Evolutionary conservation across 1,140 invertebrate species (phyloP).

Genomic region (Cotesia typhae): DNA sequence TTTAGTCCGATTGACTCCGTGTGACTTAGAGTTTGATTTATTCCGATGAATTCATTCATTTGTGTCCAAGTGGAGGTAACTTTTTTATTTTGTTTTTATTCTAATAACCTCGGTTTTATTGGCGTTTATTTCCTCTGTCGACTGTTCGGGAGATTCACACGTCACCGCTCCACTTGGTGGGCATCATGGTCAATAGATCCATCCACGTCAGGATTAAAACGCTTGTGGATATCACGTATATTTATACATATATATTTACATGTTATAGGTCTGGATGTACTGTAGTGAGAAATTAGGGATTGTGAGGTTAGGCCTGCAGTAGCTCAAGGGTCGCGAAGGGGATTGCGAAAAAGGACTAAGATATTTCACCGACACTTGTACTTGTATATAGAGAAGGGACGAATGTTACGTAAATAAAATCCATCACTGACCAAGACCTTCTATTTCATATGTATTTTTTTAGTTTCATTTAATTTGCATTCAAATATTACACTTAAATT

Average conservation of each 20-base stretch:
- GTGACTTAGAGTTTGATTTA: constrained; percentile 15
- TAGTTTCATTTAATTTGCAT: not conserved
- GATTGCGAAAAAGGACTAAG: constrained; percentile 50
- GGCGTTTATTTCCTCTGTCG: constrained; percentile 2
- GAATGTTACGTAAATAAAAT: constrained; percentile 61
- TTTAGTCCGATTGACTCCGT: constrained; percentile 21
- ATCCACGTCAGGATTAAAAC: constrained; percentile 67
- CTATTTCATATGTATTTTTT: not conserved
- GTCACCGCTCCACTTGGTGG: constrained; percentile 44
- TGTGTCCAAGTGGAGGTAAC: not conserved
- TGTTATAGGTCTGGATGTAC: too few species aligned
- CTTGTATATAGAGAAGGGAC: constrained; percentile 48
- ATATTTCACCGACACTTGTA: constrained; percentile 45
- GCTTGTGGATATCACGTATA: constrained; percentile 58
- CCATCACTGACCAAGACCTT: constrained; percentile 60
- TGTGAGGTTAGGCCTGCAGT: not conserved
- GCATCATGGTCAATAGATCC: constrained; percentile 60
- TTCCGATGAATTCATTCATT: constrained; percentile 21
- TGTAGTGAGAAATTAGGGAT: constrained; percentile 18
- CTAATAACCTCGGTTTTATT: constrained; percentile 1
- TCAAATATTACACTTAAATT: not conserved
- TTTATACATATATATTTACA: not conserved
- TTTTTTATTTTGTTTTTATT: constrained; percentile 5
- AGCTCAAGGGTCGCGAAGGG: constrained; percentile 4
- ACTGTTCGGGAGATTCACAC: constrained; percentile 42